Conservation (phyloP, 2,888 invertebrate genomes). For the Trachelus iudaicus region DNA sequence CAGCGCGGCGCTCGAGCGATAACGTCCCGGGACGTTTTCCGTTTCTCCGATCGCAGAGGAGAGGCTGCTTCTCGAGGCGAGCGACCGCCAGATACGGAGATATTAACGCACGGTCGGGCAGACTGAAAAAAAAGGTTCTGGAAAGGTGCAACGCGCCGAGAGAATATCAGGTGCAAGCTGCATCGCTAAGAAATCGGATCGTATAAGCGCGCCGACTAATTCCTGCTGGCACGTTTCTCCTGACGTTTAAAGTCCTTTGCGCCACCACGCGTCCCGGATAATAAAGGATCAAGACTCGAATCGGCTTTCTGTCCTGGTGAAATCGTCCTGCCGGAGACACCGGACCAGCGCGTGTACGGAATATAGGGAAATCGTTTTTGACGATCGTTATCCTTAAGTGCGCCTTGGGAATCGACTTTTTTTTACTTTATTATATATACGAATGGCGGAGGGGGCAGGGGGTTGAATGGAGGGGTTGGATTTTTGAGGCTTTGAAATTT, state of each 20-base stretch:
- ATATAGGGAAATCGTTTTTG: not conserved
- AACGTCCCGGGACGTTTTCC: no score
- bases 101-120: constrained; percentile 40
- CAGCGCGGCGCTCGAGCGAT: no score
- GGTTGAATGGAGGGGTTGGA: no score
- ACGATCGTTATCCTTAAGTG: not conserved
- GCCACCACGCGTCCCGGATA: constrained; percentile 15
- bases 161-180: constrained; percentile 41
- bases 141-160: constrained; percentile 23
- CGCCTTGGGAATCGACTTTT: no score
- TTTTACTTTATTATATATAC: no score
- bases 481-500: no score
- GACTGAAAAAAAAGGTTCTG: constrained; percentile 24
- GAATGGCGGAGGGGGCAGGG: no score
- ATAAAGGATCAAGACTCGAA: constrained; percentile 33
- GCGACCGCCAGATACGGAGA: constrained; percentile 20
- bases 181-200: constrained; percentile 17
- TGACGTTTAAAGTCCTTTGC: constrained; percentile 14
- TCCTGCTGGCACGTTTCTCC: not conserved
- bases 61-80: not conserved
- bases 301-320: constrained; percentile 27
- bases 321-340: not conserved
- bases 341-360: not conserved
- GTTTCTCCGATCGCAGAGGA: no score
- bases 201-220: not conserved